A percentile compares a stretch with the other conserved stretches of the same genome.
phyloP scores from a whole-genome alignment of 2,113 vertebrate species.

The Centropristis striata region DNA sequence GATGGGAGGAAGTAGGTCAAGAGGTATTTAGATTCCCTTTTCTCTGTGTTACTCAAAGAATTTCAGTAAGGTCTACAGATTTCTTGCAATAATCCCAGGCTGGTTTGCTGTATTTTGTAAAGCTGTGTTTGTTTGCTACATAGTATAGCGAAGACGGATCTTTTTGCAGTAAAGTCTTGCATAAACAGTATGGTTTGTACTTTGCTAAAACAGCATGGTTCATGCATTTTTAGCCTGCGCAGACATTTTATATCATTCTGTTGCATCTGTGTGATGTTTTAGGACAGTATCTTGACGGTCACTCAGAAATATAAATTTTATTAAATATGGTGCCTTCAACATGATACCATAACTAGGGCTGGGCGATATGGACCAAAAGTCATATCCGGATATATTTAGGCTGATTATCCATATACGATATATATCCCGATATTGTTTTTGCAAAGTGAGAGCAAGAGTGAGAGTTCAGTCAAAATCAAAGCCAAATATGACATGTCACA shows the following conservation, averaged over 20 bases:
- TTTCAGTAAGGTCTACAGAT: not conserved
- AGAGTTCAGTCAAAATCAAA: too few relatives aligned
- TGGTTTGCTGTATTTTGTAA: not conserved
- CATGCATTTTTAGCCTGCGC: not conserved
- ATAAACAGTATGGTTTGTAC: not conserved
- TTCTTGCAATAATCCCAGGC: not conserved
- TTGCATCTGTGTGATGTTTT: not conserved
- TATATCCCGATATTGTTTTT: too few relatives aligned
- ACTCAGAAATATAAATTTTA: too few relatives aligned
- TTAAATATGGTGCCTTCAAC: not conserved
- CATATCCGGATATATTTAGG: too few relatives aligned
- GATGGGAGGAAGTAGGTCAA: slow-evolving; percentile 17
- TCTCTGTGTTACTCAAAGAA: not conserved
- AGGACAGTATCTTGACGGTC: not conserved
- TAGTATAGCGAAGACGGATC: not conserved
- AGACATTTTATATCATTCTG: not conserved
- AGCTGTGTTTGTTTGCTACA: not conserved
- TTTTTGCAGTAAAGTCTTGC: not conserved
- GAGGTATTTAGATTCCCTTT: not conserved
- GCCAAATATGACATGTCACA: too few relatives aligned
- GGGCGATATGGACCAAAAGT: too few relatives aligned
- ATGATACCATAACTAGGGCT: not conserved
- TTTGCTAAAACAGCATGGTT: not conserved
- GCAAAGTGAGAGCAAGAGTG: too few relatives aligned
- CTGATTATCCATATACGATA: too few relatives aligned